Conservation (phyloP, 1,140 invertebrate genomes). For the Drosophila obscura region DNA sequence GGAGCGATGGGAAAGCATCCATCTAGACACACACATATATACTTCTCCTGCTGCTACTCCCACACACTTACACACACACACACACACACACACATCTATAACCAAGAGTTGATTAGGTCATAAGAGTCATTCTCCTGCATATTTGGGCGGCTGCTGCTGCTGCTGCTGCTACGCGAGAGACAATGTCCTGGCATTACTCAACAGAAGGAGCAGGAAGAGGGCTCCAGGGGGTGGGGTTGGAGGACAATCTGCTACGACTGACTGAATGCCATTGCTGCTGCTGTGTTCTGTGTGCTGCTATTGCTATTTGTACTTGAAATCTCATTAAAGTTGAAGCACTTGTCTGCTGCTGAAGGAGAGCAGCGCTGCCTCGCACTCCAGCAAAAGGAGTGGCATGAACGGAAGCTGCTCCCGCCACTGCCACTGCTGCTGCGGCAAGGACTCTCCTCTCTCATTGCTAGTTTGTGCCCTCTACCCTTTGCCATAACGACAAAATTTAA, state of each 20-base stretch:
- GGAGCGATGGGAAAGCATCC: slow-evolving; percentile 35
- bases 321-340: slow-evolving; percentile 79
- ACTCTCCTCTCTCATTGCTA: slow-evolving; percentile 3
- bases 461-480: slow-evolving; percentile 7
- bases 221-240: background rate
- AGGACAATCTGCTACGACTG: slow-evolving; percentile 11
- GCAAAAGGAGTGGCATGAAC: slow-evolving; percentile 3
- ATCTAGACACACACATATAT: slow-evolving; percentile 10
- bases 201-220: slow-evolving; percentile 2
- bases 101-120: slow-evolving; percentile 61
- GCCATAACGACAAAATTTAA: slow-evolving; percentile 59
- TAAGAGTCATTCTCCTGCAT: slow-evolving; percentile 57
- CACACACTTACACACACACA: slow-evolving; percentile 7
- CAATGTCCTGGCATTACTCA: slow-evolving; percentile 62
- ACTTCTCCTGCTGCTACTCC: background rate
- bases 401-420: too few species aligned
- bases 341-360: slow-evolving; percentile 50
- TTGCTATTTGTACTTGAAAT: slow-evolving; percentile 78
- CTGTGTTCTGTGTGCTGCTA: slow-evolving; percentile 2
- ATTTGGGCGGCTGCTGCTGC: slow-evolving; percentile 30
- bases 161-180: slow-evolving; percentile 51
- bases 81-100: slow-evolving; percentile 18
- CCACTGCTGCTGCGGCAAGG: too few species aligned
- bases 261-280: slow-evolving; percentile 33
- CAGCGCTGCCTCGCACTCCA: background rate